Conservation (phyloP, 2,797 vertebrate species). For the Chiloscyllium punctatum region DNA sequence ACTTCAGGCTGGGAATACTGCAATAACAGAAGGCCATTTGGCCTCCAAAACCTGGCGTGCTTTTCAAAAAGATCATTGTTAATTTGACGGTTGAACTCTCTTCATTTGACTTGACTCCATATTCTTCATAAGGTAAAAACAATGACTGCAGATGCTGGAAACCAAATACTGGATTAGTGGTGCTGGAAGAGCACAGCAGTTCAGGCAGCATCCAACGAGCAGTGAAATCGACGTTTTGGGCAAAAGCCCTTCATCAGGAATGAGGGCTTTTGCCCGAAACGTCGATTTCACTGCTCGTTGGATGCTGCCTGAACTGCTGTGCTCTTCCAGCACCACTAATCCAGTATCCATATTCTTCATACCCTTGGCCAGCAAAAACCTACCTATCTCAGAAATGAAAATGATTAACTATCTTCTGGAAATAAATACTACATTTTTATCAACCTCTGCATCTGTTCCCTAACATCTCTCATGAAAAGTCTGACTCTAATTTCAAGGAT, state of each 20-base stretch:
- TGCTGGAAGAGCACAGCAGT: no score
- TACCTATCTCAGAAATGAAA: neutral
- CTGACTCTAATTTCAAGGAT: neutral
- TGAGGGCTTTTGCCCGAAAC: no score
- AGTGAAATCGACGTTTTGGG: no score
- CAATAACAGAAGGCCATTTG: neutral
- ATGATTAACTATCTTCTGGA: neutral
- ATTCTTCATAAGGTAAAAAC: no score
- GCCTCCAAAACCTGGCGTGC: neutral
- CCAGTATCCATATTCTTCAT: neutral
- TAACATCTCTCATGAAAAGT: neutral
- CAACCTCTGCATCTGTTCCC: neutral
- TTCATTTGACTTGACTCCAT: neutral
- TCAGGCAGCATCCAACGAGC: no score
- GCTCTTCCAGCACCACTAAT: no score
- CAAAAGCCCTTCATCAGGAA: no score
- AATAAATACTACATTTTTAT: neutral
- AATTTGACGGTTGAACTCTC: neutral
- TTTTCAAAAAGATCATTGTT: neutral
- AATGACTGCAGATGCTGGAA: no score
- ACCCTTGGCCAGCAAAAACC: neutral
- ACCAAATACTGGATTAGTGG: no score
- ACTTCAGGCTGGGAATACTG: neutral
- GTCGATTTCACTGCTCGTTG: no score
- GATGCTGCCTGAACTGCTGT: no score